Evolutionary conservation across 2,888 invertebrate species (phyloP).

Genomic region (Eubasilissa splendida): DNA sequence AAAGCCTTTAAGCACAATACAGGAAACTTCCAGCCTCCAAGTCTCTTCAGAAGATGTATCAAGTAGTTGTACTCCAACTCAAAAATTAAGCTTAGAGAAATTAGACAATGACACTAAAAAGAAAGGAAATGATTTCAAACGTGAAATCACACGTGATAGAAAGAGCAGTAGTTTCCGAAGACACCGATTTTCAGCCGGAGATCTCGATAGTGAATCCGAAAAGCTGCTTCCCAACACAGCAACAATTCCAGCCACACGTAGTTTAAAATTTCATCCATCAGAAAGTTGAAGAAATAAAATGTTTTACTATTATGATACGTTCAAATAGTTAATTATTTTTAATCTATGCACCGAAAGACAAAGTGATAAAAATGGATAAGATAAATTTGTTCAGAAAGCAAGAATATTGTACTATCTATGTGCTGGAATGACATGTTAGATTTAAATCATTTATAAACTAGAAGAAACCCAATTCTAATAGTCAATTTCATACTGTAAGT

Average conservation of each 20-base stretch:
- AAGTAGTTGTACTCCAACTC: slow-evolving; percentile 60
- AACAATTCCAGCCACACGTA: slow-evolving; percentile 77
- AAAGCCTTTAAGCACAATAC: slow-evolving; percentile 56
- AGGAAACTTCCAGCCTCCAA: slow-evolving; percentile 55
- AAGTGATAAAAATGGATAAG: neutral
- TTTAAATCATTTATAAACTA: slow-evolving; percentile 34
- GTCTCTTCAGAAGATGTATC: slow-evolving; percentile 53
- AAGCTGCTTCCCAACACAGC: slow-evolving; percentile 72
- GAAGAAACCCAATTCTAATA: slow-evolving; percentile 9
- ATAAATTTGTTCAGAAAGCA: neutral
- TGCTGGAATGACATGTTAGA: neutral
- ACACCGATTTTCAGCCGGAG: slow-evolving; percentile 80
- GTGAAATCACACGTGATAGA: slow-evolving; percentile 63
- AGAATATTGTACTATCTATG: neutral
- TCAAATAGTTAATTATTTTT: slow-evolving; percentile 34
- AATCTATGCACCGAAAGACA: neutral
- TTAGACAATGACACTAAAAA: slow-evolving; percentile 67
- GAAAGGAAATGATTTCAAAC: slow-evolving; percentile 61
- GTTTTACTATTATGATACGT: slow-evolving; percentile 29
- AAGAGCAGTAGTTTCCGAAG: slow-evolving; percentile 65
- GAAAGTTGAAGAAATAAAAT: slow-evolving; percentile 65
- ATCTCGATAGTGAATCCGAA: slow-evolving; percentile 75
- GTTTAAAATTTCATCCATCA: slow-evolving; percentile 73
- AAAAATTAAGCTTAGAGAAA: slow-evolving; percentile 64
- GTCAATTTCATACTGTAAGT: slow-evolving; percentile 14